Base-by-base conservation (phyloP, 2,113 vertebrate genomes). In the Amphiprion percula region DNA sequence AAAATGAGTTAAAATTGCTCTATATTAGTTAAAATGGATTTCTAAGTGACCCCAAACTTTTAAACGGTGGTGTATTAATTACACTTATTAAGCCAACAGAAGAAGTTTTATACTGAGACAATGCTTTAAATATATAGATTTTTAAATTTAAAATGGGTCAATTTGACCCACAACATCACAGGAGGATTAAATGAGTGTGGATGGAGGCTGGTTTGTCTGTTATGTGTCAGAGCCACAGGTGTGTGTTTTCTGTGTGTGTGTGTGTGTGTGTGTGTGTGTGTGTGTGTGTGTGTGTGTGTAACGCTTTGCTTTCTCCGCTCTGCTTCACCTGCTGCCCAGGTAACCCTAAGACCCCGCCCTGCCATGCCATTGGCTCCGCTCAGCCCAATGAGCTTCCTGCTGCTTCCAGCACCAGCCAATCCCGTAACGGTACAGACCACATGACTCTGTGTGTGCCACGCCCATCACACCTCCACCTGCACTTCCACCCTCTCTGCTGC, bases 261-360 rank as follows among this genome's bases (percentile, higher is more conserved):
- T 55, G 23, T 28, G 26, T 26, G 26, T 26, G 30, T 15, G 55
- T 39, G 21, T 21, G 21, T 71, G 65, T 33, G 67, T 44, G 63
- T 28, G 60, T 70, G 65, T 84, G 84, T 91, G 37, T 58, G 60
- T 73, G 70, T 67, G 56, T 68, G 65, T 84, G 84, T 91, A 87
- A 92, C 30, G 86, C 87, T 94, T 86, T 92, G 89, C 91, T 93
- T 86, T 92, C 78, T 93, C 86, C 88, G 80, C 90, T 91, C 73
- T 92, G 91, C 90, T 82, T 88, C 84, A 89, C 92, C 89, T 90
- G 92, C 77, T 87, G 86, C 83, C 87, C 90, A 95, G 94, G 91
- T 93, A 90, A 92, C 86, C 85, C 88, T 91, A 90, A 93, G 90
- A 91, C 88, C 92, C 91, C 79, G 65, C 90, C 92, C 80, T 80